phyloP scores from a whole-genome alignment of 2,113 vertebrate species.

The Serinus canaria region DNA sequence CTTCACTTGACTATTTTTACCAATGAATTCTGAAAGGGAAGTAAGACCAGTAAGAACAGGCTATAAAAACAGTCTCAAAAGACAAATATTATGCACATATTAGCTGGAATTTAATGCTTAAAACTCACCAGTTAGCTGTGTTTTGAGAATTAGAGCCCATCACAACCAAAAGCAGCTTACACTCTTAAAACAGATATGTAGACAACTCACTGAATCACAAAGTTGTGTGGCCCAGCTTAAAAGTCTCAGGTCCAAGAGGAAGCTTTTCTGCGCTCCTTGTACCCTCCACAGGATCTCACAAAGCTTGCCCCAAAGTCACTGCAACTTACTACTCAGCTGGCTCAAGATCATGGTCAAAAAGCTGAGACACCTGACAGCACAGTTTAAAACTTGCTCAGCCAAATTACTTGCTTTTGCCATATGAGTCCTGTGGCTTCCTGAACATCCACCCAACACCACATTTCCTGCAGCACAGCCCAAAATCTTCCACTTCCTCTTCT shows the following conservation, averaged over 20 bases:
- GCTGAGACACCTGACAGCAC: neutral
- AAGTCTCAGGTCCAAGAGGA: neutral
- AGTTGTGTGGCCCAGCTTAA: neutral
- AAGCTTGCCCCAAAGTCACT: neutral
- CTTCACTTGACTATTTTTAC: neutral
- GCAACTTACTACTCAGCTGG: neutral
- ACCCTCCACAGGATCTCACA: neutral
- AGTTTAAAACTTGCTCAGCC: neutral
- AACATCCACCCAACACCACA: neutral
- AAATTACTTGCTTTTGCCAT: neutral
- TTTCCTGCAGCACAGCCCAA: neutral
- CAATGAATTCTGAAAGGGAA: neutral
- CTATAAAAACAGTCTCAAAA: neutral
- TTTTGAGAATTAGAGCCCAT: neutral
- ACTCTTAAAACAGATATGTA: neutral
- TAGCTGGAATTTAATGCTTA: neutral
- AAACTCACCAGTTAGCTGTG: neutral
- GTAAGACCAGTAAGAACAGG: neutral
- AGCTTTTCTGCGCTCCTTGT: neutral
- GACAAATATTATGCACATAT: neutral
- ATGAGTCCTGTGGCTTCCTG: accelerated
- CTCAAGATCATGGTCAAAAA: neutral
- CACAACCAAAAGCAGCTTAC: neutral
- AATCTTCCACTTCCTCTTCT: neutral
- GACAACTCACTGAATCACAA: neutral